These are phyloP conservation scores for Apamea sordens DNA, from an alignment of 2,888 invertebrate species.

Conservation along the genomic window DNA sequence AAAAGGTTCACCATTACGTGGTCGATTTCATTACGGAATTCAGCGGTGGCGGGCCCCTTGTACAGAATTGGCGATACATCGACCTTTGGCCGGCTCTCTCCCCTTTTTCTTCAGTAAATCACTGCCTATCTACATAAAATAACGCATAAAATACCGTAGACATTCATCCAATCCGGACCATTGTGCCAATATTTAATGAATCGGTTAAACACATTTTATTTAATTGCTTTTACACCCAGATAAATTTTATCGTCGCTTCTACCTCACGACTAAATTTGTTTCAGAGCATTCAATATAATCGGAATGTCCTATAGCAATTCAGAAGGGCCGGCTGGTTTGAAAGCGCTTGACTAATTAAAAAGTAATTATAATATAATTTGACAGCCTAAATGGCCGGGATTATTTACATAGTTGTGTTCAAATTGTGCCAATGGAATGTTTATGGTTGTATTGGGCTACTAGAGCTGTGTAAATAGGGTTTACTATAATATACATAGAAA, in stretches of 20 bases:
- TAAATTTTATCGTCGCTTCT: constrained; percentile 33
- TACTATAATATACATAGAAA: not conserved
- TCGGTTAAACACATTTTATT: constrained; percentile 57
- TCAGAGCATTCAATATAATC: constrained; percentile 41
- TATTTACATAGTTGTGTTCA: constrained; percentile 24
- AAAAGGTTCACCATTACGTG: constrained; percentile 67
- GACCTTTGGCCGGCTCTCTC: constrained; percentile 51
- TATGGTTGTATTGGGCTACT: not conserved
- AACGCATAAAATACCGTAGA: constrained; percentile 46
- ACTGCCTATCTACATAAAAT: constrained; percentile 60
- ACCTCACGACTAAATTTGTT: constrained; percentile 45
- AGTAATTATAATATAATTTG: constrained; percentile 45
- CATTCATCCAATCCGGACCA: constrained; percentile 49
- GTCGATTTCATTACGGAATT: constrained; percentile 67
- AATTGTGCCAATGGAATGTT: constrained; percentile 17
- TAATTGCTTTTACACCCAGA: constrained; percentile 56
- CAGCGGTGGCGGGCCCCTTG: constrained; percentile 49
- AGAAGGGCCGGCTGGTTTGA: constrained; percentile 9
- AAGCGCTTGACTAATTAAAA: constrained; percentile 48
- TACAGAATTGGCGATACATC: constrained; percentile 58
- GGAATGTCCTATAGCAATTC: constrained; percentile 36
- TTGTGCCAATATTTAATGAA: constrained; percentile 60
- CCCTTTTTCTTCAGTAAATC: constrained; percentile 62
- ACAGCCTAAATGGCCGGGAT: constrained; percentile 15
- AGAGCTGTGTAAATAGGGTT: not conserved